A percentile compares a stretch with the other conserved stretches of the same genome.
Conservation (phyloP, 92 coral and sea anemone genomes). For the Galaxea fascicularis region DNA sequence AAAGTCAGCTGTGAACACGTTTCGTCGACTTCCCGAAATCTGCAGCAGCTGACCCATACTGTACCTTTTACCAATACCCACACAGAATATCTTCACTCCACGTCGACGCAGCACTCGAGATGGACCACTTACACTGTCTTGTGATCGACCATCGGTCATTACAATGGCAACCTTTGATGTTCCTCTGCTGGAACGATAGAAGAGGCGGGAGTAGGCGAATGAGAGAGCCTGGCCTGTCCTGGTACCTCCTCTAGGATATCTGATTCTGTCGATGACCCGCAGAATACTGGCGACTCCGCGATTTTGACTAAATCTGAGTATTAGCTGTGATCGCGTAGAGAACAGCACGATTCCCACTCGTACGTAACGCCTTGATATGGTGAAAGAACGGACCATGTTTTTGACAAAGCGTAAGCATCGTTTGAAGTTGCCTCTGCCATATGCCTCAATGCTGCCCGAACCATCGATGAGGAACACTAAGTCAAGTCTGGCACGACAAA, state of each 20-base stretch:
- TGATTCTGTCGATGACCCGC: constrained; percentile 53
- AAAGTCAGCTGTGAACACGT: constrained; percentile 67
- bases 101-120: constrained; percentile 59
- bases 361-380: constrained; percentile 61
- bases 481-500: constrained; percentile 68
- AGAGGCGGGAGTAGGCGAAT: constrained; percentile 48
- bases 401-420: constrained; percentile 79
- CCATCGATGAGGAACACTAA: constrained; percentile 79
- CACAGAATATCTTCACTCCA: constrained; percentile 66
- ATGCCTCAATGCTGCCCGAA: constrained; percentile 79
- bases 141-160: constrained; percentile 82
- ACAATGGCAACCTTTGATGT: constrained; percentile 68
- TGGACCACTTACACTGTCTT: constrained; percentile 63
- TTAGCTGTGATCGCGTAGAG: constrained; percentile 53
- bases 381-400: constrained; percentile 70
- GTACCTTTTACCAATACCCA: constrained; percentile 78
- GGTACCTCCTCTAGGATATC: constrained; percentile 82
- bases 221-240: constrained; percentile 62
- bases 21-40: constrained; percentile 61
- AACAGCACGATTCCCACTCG: constrained; percentile 71
- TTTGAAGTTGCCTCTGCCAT: constrained; percentile 81
- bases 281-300: constrained; percentile 38
- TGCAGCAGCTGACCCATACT: constrained; percentile 58
- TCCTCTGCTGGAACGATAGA: constrained; percentile 47
- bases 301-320: constrained; percentile 56